Evolutionary conservation across 2,888 invertebrate species (phyloP), one percentile per base, ranked within the genome.

Genomic region (Cosmorhoe ocellata): DNA sequence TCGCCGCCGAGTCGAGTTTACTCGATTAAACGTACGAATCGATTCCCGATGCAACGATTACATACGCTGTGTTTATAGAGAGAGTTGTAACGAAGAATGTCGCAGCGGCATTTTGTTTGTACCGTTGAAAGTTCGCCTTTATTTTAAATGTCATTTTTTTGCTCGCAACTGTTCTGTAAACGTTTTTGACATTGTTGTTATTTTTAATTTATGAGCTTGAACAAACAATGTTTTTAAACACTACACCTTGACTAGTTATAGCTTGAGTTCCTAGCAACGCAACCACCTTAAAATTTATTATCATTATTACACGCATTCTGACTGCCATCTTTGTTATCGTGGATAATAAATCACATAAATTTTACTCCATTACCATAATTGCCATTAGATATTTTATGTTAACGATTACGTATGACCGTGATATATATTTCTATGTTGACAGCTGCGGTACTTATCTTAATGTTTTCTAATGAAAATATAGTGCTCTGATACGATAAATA

Each of bases 11-110:
- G 51, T 79, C 74, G 77, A 79, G 80, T 81, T 82, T 81, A 85
- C 84, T 84, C 86, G 86, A 86, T 83, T 86, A 84, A 86, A 81
- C 80, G 81, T 74, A 78, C 77, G 78, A 81, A 82, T 84, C 84
- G 84, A 85, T 85, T 81, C 80, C 69, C 81, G 80, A 83, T 83
- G 79, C 81, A 69, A 71, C 80, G 79, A 81, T 84, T 84, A 79
- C 82, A 79, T 69, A 66, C 62, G 51, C 69, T 75, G 71, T 75
- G 77, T 77, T 77, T 84, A 79, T 79, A 82, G 81, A 84, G 84
- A 84, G 84, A 86, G 84, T 82, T 81, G 79, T 79, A 78, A 78
- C 66, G 68, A 81, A 79, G 84, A 86, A 87, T 87, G 86, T 82
- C 84, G 81, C 73, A 66, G 73, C 69, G 57, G 66, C 69, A 68